A percentile compares a stretch with the other conserved stretches of the same genome.
These are phyloP conservation scores for Fistularia tabacaria DNA, from an alignment of 2,797 vertebrate species.

Conservation along the genomic window DNA sequence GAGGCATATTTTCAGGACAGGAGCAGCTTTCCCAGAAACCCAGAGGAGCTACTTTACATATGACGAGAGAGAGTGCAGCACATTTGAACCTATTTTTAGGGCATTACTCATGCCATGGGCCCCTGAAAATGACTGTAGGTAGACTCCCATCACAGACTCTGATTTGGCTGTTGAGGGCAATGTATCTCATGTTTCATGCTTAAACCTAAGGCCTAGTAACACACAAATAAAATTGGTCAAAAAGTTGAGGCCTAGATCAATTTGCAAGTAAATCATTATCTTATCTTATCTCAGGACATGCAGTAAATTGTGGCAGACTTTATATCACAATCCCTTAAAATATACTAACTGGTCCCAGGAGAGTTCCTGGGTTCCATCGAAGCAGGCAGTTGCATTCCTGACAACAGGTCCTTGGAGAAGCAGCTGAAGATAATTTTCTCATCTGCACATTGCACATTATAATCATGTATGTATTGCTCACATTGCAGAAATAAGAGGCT, in stretches of 20 bases:
- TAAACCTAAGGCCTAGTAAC: conserved; percentile 39
- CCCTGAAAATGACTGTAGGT: conserved; percentile 31
- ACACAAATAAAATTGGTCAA: conserved; percentile 35
- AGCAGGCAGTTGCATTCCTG: conserved; percentile 31
- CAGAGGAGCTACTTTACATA: conserved; percentile 51
- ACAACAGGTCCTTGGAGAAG: conserved; percentile 20
- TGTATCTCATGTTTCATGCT: conserved; percentile 40
- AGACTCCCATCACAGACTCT: conserved; percentile 43
- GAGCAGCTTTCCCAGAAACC: conserved; percentile 58
- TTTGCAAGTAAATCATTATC: conserved; percentile 31
- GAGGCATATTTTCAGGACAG: conserved; percentile 34
- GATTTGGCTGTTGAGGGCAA: conserved; percentile 42
- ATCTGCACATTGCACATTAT: conserved; percentile 20
- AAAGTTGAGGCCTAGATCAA: conserved; percentile 19
- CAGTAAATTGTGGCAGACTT: conserved; percentile 23
- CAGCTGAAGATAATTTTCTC: conserved; percentile 11
- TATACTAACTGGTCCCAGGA: not conserved
- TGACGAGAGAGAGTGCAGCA: conserved; percentile 62
- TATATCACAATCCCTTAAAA: conserved; percentile 3
- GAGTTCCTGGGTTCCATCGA: no score
- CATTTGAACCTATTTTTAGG: conserved; percentile 69
- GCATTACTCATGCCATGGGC: conserved; percentile 56
- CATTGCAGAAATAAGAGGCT: not conserved
- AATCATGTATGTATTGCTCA: conserved; percentile 15
- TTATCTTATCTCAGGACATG: conserved; percentile 12